These are phyloP conservation scores for Spialia ferax DNA, from an alignment of 2,888 invertebrate species.

Conservation along the genomic window DNA sequence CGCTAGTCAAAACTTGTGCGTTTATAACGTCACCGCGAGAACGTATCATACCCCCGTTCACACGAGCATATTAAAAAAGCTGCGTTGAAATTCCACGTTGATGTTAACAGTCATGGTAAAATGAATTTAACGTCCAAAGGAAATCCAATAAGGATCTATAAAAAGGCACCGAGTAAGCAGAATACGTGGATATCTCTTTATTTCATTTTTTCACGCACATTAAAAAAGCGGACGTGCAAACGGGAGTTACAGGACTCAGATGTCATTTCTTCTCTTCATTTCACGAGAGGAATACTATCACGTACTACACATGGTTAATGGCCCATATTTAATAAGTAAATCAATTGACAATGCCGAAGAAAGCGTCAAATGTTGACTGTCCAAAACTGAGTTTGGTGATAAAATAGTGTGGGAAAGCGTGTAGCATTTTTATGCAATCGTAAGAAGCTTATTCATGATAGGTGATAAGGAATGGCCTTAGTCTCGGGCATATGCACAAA, in stretches of 20 bases:
- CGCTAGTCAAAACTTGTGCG: no score
- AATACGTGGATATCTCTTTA: no score
- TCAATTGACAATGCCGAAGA: slow-evolving; percentile 73
- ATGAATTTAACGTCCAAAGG: no score
- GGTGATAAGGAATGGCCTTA: slow-evolving; percentile 65
- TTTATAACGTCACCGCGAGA: slow-evolving; percentile 37
- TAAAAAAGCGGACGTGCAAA: no score
- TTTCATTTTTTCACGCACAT: no score
- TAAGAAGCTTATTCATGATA: slow-evolving; percentile 53
- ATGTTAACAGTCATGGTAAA: no score
- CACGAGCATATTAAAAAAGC: no score
- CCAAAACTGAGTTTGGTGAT: slow-evolving; percentile 63
- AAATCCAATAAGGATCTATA: no score
- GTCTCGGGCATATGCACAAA: slow-evolving; percentile 75
- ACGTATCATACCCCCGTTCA: no score
- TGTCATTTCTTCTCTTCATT: slow-evolving; percentile 60
- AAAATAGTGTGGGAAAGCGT: slow-evolving; percentile 60
- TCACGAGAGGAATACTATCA: slow-evolving; percentile 64
- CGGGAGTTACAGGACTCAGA: slow-evolving; percentile 45
- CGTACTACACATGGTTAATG: slow-evolving; percentile 75
- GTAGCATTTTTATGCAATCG: slow-evolving; percentile 64
- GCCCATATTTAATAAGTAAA: slow-evolving; percentile 82
- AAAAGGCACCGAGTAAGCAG: no score
- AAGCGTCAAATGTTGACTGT: slow-evolving; percentile 66
- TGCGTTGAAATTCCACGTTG: no score